phyloP scores from a whole-genome alignment of 35 echinoderm and acorn worm genomes.

The Patiria miniata region DNA sequence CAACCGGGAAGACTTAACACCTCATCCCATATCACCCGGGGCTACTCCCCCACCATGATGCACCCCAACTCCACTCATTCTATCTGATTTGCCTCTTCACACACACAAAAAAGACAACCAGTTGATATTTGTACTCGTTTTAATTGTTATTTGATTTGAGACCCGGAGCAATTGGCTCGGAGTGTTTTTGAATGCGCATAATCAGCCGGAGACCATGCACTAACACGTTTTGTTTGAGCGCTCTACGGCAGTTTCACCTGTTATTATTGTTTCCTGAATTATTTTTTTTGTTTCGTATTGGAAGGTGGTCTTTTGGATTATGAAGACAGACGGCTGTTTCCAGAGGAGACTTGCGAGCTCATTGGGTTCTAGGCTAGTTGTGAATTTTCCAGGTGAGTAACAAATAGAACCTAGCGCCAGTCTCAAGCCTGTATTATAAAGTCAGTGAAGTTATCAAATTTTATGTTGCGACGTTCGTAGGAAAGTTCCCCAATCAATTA shows the following conservation, averaged over 20 bases:
- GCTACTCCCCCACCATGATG: background rate
- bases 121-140: background rate
- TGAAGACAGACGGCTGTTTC: too few relatives aligned
- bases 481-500: too few relatives aligned
- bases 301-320: background rate
- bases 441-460: too few relatives aligned
- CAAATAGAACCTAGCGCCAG: too few relatives aligned
- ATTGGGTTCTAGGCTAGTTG: too few relatives aligned
- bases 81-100: background rate
- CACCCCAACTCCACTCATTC: background rate
- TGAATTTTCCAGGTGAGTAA: too few relatives aligned
- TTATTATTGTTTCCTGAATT: conserved; percentile 29
- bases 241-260: background rate
- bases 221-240: conserved; percentile 28
- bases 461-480: too few relatives aligned
- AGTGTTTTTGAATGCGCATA: background rate
- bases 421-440: too few relatives aligned
- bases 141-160: conserved; percentile 27
- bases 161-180: background rate
- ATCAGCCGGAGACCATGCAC: conserved; percentile 1
- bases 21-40: background rate
- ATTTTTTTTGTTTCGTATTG: background rate
- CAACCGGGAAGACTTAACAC: background rate
- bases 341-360: too few relatives aligned
- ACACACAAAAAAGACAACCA: background rate